phyloP scores from a whole-genome alignment of 2,888 invertebrate genomes.

The Coelinius sp. region DNA sequence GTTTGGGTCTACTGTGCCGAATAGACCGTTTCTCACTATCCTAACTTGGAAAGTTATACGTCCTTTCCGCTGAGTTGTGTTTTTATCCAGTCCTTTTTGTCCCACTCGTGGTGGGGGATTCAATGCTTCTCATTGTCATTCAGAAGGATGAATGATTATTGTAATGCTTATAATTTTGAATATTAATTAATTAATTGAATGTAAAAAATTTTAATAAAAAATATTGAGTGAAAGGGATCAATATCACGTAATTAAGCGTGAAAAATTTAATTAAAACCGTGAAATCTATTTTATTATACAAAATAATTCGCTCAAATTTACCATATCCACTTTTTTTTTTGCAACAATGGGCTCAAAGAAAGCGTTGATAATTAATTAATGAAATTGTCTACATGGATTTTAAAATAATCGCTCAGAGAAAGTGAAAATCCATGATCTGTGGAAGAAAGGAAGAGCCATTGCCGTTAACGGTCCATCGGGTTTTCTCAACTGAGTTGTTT shows the following conservation, averaged over 20 bases:
- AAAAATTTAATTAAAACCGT: background rate
- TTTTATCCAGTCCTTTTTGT: constrained; percentile 18
- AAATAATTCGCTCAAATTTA: constrained; percentile 8
- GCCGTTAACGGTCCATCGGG: constrained; percentile 25
- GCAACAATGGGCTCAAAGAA: constrained; percentile 11
- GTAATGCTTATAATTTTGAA: too few species aligned
- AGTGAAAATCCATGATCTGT: constrained; percentile 38
- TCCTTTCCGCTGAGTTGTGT: constrained; percentile 13
- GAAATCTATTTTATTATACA: background rate
- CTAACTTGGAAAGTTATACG: constrained; percentile 41
- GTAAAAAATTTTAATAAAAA: too few species aligned
- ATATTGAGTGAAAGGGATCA: background rate
- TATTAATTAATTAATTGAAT: too few species aligned
- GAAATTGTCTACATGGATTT: background rate
- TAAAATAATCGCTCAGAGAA: constrained; percentile 24
- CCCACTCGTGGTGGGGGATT: constrained; percentile 14
- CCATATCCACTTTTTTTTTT: too few species aligned
- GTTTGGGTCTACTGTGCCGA: constrained; percentile 31
- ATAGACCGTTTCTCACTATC: constrained; percentile 30
- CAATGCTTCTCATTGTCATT: background rate
- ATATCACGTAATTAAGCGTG: background rate
- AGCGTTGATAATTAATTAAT: background rate
- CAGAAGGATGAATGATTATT: background rate
- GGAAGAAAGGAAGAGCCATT: constrained; percentile 33
- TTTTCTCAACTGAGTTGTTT: constrained; percentile 4